Conservation (phyloP, 1,140 invertebrate genomes). For the Ganaspis sp. region DNA sequence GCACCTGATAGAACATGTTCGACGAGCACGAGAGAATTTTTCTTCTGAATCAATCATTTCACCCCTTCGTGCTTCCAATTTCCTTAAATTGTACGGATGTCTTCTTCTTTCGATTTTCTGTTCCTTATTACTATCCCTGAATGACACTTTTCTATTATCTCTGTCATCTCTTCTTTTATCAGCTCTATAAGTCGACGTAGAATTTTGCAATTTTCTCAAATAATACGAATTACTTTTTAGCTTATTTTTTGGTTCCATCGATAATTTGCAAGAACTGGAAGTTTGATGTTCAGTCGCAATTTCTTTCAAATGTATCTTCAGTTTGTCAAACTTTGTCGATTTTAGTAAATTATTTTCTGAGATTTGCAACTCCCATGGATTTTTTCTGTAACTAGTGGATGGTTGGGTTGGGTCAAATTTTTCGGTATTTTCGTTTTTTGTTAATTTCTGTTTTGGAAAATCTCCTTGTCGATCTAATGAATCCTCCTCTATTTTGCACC, state of each 20-base stretch:
- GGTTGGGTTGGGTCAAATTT: neutral
- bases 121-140: neutral
- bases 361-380: neutral
- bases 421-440: neutral
- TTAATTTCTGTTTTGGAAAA: neutral
- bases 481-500: slow-evolving; percentile 34
- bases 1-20: neutral
- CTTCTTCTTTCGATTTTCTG: neutral
- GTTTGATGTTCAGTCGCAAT: neutral
- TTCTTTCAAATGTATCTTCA: neutral
- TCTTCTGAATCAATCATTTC: neutral
- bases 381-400: neutral
- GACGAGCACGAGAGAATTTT: neutral
- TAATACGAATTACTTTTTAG: neutral
- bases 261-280: neutral
- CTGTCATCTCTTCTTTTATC: neutral
- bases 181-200: neutral
- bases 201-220: neutral
- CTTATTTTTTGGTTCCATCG: neutral
- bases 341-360: neutral
- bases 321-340: neutral
- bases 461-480: neutral
- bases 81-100: slow-evolving; percentile 3
- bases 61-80: neutral
- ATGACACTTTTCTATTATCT: neutral